These are phyloP conservation scores for Drepanosiphum platanoidis DNA, from an alignment of 2,888 invertebrate genomes.

Conservation along the genomic window DNA sequence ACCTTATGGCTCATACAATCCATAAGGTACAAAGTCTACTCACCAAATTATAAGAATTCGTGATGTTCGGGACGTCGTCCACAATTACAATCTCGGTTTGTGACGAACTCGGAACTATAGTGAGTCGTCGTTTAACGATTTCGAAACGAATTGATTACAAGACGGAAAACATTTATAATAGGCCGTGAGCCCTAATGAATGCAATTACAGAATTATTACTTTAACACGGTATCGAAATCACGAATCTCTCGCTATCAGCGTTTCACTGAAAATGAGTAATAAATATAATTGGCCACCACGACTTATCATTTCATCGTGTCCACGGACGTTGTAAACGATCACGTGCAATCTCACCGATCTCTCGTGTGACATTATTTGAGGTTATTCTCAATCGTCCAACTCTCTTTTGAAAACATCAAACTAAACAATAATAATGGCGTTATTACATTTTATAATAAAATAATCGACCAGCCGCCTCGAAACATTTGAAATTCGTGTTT, in stretches of 20 bases:
- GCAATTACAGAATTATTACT: background rate
- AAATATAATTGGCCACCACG: background rate
- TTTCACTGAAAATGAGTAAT: background rate
- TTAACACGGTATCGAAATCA: background rate
- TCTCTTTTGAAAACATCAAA: background rate
- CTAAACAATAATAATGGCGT: background rate
- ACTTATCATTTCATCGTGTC: background rate
- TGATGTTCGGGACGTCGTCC: background rate
- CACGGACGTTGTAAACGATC: background rate
- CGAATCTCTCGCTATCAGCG: conserved; percentile 22
- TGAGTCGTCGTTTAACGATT: background rate
- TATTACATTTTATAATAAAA: background rate
- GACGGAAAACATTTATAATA: background rate
- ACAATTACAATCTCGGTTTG: background rate
- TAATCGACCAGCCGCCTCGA: background rate
- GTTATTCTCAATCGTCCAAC: too few relatives aligned
- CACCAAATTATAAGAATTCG: background rate
- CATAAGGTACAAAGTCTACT: conserved; percentile 14
- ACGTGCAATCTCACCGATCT: background rate
- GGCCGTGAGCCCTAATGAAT: background rate
- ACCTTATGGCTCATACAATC: too few relatives aligned
- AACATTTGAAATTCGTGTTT: too few relatives aligned
- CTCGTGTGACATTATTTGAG: conserved; percentile 10
- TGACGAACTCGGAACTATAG: too few relatives aligned
- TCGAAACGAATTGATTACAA: background rate